A percentile compares a stretch with the other conserved stretches of the same genome.
Conservation (phyloP, 2,797 vertebrate species). For the Eulemur mongoz region DNA sequence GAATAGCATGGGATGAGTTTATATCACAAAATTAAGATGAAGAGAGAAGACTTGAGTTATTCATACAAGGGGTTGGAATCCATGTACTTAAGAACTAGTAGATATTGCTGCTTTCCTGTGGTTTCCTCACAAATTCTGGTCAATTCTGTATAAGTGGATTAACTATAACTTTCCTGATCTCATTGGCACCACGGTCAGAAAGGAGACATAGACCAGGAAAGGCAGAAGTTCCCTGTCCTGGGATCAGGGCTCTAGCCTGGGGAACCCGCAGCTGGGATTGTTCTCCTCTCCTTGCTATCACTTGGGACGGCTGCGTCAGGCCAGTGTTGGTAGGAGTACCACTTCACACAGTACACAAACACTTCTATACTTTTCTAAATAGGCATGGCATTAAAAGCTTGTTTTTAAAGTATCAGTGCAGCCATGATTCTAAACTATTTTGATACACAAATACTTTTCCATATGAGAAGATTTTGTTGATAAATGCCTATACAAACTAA, state of each 20-base stretch:
- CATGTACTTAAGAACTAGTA: neutral
- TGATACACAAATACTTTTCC: neutral
- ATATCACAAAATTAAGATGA: neutral
- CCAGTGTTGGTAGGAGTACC: too few relatives aligned
- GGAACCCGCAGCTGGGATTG: too few relatives aligned
- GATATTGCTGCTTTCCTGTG: neutral
- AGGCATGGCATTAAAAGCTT: neutral
- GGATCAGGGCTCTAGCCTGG: too few relatives aligned
- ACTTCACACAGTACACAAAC: neutral
- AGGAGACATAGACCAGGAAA: neutral
- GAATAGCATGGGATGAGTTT: neutral
- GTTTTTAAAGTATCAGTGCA: neutral
- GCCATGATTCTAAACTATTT: neutral
- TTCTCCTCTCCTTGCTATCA: neutral
- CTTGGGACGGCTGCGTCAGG: neutral
- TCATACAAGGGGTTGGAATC: neutral
- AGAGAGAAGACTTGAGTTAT: neutral
- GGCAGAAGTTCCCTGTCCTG: neutral
- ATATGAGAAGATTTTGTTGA: neutral
- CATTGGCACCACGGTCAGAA: neutral
- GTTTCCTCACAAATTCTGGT: neutral
- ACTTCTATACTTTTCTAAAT: neutral
- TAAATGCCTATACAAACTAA: neutral
- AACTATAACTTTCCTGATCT: neutral
- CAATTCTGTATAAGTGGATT: neutral